Conservation (phyloP, 2,113 vertebrate genomes). For the Muscicapa adusta region DNA sequence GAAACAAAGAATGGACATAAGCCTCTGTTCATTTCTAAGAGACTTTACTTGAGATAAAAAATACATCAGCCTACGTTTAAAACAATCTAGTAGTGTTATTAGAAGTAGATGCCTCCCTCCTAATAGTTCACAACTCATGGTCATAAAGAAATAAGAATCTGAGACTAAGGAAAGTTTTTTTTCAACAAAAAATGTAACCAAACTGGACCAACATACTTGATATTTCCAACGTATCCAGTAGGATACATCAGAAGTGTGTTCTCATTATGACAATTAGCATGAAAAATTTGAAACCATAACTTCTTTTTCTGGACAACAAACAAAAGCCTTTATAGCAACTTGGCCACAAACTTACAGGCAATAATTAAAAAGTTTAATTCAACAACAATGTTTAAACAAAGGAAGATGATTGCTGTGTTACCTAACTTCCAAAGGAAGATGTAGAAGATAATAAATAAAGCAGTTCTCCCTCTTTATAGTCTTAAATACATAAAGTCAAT, state of each 20-base stretch:
- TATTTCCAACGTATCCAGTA: background rate
- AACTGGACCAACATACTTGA: background rate
- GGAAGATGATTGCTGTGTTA: background rate
- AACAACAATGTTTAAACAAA: background rate
- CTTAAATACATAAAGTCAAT: fast-evolving
- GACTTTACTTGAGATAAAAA: background rate
- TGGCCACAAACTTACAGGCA: background rate
- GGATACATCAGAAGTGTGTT: background rate
- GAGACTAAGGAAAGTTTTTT: background rate
- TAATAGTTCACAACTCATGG: background rate
- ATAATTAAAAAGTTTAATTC: background rate
- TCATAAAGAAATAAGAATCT: background rate
- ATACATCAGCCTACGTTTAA: background rate
- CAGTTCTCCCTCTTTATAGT: background rate
- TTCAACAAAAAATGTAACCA: background rate
- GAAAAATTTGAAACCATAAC: background rate
- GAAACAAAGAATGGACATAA: background rate
- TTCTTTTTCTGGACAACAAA: background rate
- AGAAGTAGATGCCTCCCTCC: background rate
- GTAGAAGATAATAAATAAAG: background rate
- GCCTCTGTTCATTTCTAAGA: background rate
- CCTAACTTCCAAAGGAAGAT: background rate
- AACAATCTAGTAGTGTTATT: background rate
- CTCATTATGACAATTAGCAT: fast-evolving
- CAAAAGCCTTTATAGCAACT: background rate